Percentiles rank a stretch among this genome's conserved stretches.
phyloP scores from a whole-genome alignment of 1,140 invertebrate genomes.

The Diorhabda carinulata region DNA sequence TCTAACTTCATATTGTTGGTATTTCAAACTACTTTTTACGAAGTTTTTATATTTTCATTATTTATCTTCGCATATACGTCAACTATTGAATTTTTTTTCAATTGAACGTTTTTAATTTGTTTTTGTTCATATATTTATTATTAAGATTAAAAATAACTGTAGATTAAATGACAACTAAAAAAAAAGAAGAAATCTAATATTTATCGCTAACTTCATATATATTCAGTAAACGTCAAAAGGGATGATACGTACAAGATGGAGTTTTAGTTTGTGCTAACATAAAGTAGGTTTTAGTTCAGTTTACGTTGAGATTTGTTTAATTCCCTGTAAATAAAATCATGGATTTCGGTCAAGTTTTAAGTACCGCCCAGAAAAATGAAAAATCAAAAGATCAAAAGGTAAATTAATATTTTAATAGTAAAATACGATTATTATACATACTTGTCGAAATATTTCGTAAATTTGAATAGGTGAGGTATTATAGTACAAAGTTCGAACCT shows the following conservation, averaged over 20 bases:
- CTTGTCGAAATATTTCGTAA: neutral
- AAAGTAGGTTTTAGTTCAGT: too few relatives aligned
- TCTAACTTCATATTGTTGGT: too few relatives aligned
- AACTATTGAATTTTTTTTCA: too few relatives aligned
- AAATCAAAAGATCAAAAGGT: conserved; percentile 48
- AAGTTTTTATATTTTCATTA: too few relatives aligned
- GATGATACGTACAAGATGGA: neutral
- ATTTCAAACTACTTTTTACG: too few relatives aligned
- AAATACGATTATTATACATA: conserved; percentile 11
- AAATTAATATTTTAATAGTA: conserved; percentile 12
- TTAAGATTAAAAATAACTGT: too few relatives aligned
- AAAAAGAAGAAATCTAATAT: neutral
- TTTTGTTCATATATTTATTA: too few relatives aligned
- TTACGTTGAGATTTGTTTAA: neutral
- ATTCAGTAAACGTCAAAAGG: neutral
- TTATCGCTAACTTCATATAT: neutral
- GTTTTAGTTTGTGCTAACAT: neutral
- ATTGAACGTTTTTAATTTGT: too few relatives aligned
- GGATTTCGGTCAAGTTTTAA: conserved; percentile 61
- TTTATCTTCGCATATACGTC: too few relatives aligned
- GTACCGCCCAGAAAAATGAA: conserved; percentile 60
- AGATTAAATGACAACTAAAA: too few relatives aligned
- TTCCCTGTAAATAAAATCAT: conserved; percentile 41
- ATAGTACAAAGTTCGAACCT: conserved; percentile 73
- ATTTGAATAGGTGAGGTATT: conserved; percentile 53